Percentiles rank a stretch among this genome's conserved stretches.
Conservation (phyloP, 2,888 invertebrate genomes). For the Calephelis perditalis region DNA sequence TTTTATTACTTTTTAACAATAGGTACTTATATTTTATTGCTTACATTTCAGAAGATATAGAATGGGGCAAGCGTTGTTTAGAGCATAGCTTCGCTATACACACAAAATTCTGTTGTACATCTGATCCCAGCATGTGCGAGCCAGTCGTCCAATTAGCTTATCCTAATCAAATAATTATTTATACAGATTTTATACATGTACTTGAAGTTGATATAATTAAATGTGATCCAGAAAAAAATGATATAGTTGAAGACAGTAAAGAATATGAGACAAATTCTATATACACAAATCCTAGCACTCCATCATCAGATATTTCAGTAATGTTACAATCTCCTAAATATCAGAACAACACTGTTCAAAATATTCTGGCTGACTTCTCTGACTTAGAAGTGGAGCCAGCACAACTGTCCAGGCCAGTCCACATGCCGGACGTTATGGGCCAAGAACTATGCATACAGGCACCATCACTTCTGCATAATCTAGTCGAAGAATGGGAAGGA, state of each 20-base stretch:
- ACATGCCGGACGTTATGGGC: conserved; percentile 64
- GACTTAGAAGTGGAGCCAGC: conserved; percentile 78
- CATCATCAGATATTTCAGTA: conserved; percentile 59
- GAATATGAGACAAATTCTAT: conserved; percentile 51
- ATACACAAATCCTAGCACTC: conserved; percentile 56
- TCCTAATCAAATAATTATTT: conserved; percentile 86
- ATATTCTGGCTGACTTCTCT: conserved; percentile 80
- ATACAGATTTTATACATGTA: conserved; percentile 92
- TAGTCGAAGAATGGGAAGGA: conserved; percentile 76
- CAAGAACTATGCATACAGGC: conserved; percentile 70
- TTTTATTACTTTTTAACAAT: neutral
- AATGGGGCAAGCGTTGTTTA: conserved; percentile 85
- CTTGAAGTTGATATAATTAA: conserved; percentile 80
- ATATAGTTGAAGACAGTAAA: conserved; percentile 52
- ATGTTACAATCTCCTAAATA: conserved; percentile 72
- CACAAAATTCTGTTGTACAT: conserved; percentile 93
- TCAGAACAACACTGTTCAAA: conserved; percentile 77
- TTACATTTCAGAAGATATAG: conserved; percentile 58
- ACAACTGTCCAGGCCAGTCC: conserved; percentile 61
- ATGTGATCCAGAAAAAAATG: conserved; percentile 54
- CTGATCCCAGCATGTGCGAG: conserved; percentile 88
- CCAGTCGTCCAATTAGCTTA: conserved; percentile 83
- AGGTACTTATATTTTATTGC: neutral
- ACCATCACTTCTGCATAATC: conserved; percentile 62
- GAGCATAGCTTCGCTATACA: conserved; percentile 95